These are phyloP conservation scores for Ascidia mentula DNA, from an alignment of 23 tunicate genomes.

Conservation along the genomic window DNA sequence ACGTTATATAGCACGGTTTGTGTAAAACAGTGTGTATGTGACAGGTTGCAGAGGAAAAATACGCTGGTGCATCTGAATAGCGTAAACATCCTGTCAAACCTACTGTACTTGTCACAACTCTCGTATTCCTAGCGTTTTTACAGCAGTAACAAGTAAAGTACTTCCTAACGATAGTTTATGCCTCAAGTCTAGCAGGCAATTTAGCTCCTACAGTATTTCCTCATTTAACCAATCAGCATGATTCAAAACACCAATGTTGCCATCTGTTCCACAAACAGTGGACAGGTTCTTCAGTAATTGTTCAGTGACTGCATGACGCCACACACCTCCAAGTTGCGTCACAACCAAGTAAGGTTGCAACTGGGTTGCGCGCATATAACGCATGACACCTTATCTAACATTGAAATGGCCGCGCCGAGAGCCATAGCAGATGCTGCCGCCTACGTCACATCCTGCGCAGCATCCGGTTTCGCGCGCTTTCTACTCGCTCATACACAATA, in stretches of 20 bases:
- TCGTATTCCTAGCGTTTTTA: too few species aligned
- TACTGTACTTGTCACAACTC: too few species aligned
- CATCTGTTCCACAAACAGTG: slow-evolving; percentile 4
- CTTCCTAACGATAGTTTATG: too few species aligned
- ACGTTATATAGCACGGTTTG: too few species aligned
- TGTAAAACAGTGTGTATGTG: too few species aligned
- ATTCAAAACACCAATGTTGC: neutral
- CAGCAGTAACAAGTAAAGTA: too few species aligned
- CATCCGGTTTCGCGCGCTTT: neutral
- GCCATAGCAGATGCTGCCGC: neutral
- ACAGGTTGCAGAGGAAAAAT: too few species aligned
- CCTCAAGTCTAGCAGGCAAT: too few species aligned
- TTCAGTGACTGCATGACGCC: neutral
- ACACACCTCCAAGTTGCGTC: neutral
- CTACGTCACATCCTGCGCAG: neutral
- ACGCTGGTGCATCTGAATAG: too few species aligned
- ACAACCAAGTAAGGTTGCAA: neutral
- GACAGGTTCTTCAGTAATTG: neutral
- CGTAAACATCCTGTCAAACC: too few species aligned
- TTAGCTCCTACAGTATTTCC: too few species aligned
- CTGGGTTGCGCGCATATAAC: neutral
- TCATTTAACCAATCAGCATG: too few species aligned
- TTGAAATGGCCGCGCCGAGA: neutral
- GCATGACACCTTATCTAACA: neutral
- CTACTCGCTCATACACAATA: neutral